Conservation (phyloP, 92 coral and sea anemone species). For the Epizoanthus scotinus region DNA sequence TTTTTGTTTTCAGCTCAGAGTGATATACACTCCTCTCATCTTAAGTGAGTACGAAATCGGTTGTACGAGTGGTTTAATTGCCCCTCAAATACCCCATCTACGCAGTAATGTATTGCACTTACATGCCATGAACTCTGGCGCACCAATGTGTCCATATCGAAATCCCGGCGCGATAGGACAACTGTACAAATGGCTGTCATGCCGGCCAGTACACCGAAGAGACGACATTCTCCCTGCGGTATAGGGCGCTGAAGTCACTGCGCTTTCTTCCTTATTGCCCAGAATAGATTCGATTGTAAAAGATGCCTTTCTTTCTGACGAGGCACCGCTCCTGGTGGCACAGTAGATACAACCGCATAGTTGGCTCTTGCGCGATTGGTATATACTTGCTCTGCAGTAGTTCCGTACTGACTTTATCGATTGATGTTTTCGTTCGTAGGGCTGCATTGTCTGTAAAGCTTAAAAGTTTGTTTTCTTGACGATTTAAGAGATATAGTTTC, state of each 20-base stretch:
- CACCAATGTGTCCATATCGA: slow-evolving; percentile 13
- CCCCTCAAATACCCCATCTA: too few relatives aligned
- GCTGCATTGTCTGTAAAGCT: slow-evolving; percentile 18
- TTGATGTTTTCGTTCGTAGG: slow-evolving; percentile 10
- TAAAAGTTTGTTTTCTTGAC: background rate
- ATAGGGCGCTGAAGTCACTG: background rate
- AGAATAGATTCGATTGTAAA: slow-evolving; percentile 35
- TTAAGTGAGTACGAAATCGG: background rate
- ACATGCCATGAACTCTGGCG: slow-evolving; percentile 24
- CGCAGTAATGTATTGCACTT: slow-evolving; percentile 1
- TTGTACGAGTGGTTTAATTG: background rate
- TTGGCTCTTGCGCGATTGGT: slow-evolving; percentile 5
- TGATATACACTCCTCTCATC: too few relatives aligned
- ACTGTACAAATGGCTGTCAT: background rate
- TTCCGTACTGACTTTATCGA: background rate
- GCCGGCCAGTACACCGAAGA: background rate
- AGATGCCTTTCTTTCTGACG: slow-evolving; percentile 10
- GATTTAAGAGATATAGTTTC: background rate
- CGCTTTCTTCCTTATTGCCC: slow-evolving; percentile 19
- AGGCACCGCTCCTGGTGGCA: background rate
- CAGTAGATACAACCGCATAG: slow-evolving; percentile 18
- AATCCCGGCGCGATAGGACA: slow-evolving; percentile 4
- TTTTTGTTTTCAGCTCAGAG: too few relatives aligned
- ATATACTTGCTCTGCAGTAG: background rate
- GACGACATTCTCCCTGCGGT: background rate